phyloP scores from a whole-genome alignment of 35 echinoderm and acorn worm species.

The Ophiothrix spiculata region DNA sequence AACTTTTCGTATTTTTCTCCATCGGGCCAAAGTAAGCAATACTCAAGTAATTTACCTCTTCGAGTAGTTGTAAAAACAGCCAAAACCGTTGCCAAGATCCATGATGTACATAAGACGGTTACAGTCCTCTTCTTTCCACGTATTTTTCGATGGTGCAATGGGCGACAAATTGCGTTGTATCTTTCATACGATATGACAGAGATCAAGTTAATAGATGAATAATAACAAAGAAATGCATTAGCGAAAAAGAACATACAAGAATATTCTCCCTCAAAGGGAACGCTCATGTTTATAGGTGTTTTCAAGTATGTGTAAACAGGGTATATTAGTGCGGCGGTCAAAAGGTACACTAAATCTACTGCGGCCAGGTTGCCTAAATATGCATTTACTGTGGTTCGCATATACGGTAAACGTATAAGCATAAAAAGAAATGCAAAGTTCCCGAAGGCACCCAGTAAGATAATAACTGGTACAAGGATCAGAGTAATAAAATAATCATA shows the following conservation, averaged over 20 bases:
- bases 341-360: neutral
- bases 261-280: neutral
- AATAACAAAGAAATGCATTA: neutral
- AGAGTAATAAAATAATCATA: neutral
- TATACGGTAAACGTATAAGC: neutral
- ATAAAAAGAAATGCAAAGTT: neutral
- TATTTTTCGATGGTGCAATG: neutral
- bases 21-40: neutral
- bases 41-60: neutral
- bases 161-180: neutral
- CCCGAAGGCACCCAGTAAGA: neutral
- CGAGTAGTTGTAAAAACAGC: neutral
- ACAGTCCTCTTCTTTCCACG: neutral
- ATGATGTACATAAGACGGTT: neutral
- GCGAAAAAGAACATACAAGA: neutral
- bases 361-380: neutral
- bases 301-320: neutral
- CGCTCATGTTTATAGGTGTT: neutral
- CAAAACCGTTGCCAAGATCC: neutral
- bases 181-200: neutral
- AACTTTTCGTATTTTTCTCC: neutral
- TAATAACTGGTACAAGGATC: neutral
- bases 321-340: neutral
- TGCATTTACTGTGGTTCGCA: neutral
- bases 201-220: neutral